Evolutionary conservation across 2,888 invertebrate genomes (phyloP), one percentile per base, ranked within the genome.

Genomic region (Ormyrus labotus): DNA sequence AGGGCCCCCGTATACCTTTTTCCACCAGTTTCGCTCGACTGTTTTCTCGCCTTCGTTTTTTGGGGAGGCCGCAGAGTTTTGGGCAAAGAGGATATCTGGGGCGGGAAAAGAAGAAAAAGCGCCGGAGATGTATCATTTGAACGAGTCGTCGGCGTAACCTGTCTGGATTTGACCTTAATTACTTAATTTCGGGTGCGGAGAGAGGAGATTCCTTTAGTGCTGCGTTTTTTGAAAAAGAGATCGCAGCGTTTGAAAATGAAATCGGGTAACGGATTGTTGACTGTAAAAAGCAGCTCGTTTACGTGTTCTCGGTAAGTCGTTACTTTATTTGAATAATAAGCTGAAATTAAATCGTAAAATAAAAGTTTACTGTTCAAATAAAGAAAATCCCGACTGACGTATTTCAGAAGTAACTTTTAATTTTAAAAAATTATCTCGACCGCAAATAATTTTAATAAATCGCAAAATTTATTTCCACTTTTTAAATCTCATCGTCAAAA

Each of bases 81-180:
- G 63, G 45, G 11, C 4, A 4, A 47, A 47, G 6, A 47, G 6
- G 63, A 63, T 11, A 10, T 11, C n/a, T 63, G 55, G 63, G 55
- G 47, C 11, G 57, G 13, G 45, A 64, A 34, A 65, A 34, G 19
- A 6, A 19, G 50, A 34, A 19, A 76, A 57, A 64, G 19, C 6
- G 60, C 6, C 48, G 6, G 58, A 53, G 65, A 47, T 63, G 68
- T 67, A 73, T 78, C 58, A 74, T 79, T 79, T 79, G 73, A 74
- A 63, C 45, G 70, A 69, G 57, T 58, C 47, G 57, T 53, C 53
- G 69, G 45, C 34, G 34, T 53, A 55, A 76, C 51, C 55, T 47
- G 45, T 53, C 34, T 53, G 63, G 67, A 76, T 76, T 80, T 67
- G 71, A 68, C 76, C 50, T 63, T 76, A 71, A 76, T 80, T 75